phyloP scores from a whole-genome alignment of 2,888 invertebrate species.

The Dryococelus australis region DNA sequence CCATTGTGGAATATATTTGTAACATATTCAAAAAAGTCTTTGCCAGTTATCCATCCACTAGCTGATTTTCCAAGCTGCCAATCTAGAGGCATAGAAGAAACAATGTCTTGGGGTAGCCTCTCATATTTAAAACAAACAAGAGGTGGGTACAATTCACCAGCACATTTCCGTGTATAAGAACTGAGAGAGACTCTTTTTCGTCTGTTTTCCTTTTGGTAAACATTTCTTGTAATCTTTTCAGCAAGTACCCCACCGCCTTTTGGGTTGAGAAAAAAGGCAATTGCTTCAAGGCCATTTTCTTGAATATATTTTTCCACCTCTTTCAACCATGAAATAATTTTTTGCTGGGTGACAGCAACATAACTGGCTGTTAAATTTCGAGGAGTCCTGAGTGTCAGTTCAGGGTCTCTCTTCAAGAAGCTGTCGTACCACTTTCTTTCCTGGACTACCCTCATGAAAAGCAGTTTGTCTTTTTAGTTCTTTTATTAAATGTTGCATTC shows the following conservation, averaged over 20 bases:
- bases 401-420: slow-evolving; percentile 54
- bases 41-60: slow-evolving; percentile 46
- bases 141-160: slow-evolving; percentile 46
- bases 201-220: slow-evolving; percentile 47
- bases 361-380: slow-evolving; percentile 51
- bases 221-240: slow-evolving; percentile 48
- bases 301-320: slow-evolving; percentile 50
- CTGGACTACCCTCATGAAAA: slow-evolving; percentile 45
- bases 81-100: slow-evolving; percentile 42
- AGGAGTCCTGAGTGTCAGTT: slow-evolving; percentile 49
- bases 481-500: slow-evolving; percentile 12
- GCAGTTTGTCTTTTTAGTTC: slow-evolving; percentile 23
- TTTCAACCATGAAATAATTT: slow-evolving; percentile 52
- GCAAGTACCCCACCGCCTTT: slow-evolving; percentile 53
- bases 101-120: slow-evolving; percentile 46
- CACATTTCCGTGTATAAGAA: slow-evolving; percentile 50
- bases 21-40: slow-evolving; percentile 46
- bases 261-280: slow-evolving; percentile 54
- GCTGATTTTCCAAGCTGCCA: slow-evolving; percentile 46
- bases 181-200: slow-evolving; percentile 52
- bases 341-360: slow-evolving; percentile 51
- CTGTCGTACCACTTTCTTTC: slow-evolving; percentile 53
- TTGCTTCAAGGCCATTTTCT: slow-evolving; percentile 50
- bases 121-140: slow-evolving; percentile 46
- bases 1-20: slow-evolving; percentile 48